A percentile compares a stretch with the other conserved stretches of the same genome.
Conservation (phyloP, 2,797 vertebrate species). For the Cossypha caffra region DNA sequence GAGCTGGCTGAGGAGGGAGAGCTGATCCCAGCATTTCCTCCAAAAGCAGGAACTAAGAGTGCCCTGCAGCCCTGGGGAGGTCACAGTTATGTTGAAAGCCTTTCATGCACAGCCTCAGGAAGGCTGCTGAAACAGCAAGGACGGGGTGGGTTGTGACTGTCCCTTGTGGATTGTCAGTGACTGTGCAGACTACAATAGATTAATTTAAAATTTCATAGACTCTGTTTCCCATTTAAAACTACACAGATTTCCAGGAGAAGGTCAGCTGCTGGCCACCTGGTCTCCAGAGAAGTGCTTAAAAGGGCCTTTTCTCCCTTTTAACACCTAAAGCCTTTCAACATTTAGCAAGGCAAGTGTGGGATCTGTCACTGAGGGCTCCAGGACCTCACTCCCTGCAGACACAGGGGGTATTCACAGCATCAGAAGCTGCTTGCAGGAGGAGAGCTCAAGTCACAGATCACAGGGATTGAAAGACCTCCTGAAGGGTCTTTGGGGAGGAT, state of each 20-base stretch:
- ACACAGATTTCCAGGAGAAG: background rate
- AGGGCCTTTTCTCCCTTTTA: background rate
- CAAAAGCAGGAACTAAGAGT: background rate
- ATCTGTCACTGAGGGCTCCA: background rate
- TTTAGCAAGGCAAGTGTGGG: background rate
- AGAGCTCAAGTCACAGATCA: background rate
- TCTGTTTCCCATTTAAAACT: background rate
- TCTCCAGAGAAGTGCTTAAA: background rate
- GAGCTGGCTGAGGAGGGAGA: background rate
- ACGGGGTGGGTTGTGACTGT: rapidly evolving
- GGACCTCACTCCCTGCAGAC: background rate
- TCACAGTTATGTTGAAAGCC: background rate
- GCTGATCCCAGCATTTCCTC: background rate
- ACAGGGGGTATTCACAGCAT: rapidly evolving
- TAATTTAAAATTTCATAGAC: background rate
- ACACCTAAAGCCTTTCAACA: background rate
- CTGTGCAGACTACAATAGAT: background rate
- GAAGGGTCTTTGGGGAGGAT: background rate
- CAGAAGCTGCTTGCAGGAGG: background rate
- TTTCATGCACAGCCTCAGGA: background rate
- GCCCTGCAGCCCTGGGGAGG: background rate
- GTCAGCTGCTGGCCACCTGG: background rate
- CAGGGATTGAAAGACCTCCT: background rate
- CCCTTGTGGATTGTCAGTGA: background rate
- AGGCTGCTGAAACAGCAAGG: background rate